Percentiles rank a stretch among this genome's conserved stretches.
Evolutionary conservation across 2,888 invertebrate species (phyloP).

Genomic region (Tubiluchus corallicola): DNA sequence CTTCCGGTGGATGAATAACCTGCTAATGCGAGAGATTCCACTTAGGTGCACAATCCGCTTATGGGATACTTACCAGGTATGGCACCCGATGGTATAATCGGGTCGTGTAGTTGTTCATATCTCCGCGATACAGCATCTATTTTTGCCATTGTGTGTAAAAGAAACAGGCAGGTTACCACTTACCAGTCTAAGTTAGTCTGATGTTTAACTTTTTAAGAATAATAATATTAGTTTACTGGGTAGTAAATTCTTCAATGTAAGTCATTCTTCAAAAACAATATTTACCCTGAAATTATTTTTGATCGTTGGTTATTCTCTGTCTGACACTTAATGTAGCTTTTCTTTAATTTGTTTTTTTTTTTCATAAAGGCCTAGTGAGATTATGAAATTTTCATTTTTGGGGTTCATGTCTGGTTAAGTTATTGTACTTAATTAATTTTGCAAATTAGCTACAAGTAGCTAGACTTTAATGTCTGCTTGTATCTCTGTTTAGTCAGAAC

Average conservation of each 20-base stretch:
- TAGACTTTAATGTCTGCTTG: too few relatives aligned
- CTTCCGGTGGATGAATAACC: slow-evolving; percentile 99
- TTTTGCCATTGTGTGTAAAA: slow-evolving; percentile 1
- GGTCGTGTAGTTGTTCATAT: not conserved
- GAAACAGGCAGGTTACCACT: not conserved
- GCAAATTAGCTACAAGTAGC: too few relatives aligned
- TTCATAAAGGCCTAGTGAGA: slow-evolving; percentile 8
- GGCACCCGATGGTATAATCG: not conserved
- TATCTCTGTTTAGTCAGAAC: slow-evolving; percentile 41
- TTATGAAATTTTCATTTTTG: slow-evolving; percentile 6
- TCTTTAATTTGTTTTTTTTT: slow-evolving; percentile 1
- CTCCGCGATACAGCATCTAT: not conserved
- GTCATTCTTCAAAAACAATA: too few relatives aligned
- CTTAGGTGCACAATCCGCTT: slow-evolving; percentile 85
- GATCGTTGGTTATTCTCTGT: too few relatives aligned
- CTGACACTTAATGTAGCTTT: too few relatives aligned
- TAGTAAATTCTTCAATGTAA: too few relatives aligned
- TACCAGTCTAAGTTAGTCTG: too few relatives aligned
- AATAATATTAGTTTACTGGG: too few relatives aligned
- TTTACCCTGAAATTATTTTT: too few relatives aligned
- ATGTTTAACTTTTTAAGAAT: too few relatives aligned
- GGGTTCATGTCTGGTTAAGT: too few relatives aligned
- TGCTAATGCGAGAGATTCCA: slow-evolving; percentile 89
- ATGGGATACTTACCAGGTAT: slow-evolving; percentile 95
- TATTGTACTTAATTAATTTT: too few relatives aligned